Evolutionary conservation across 2,113 vertebrate genomes (phyloP), one percentile per base, ranked within the genome.

Genomic region (Burhinus oedicnemus): DNA sequence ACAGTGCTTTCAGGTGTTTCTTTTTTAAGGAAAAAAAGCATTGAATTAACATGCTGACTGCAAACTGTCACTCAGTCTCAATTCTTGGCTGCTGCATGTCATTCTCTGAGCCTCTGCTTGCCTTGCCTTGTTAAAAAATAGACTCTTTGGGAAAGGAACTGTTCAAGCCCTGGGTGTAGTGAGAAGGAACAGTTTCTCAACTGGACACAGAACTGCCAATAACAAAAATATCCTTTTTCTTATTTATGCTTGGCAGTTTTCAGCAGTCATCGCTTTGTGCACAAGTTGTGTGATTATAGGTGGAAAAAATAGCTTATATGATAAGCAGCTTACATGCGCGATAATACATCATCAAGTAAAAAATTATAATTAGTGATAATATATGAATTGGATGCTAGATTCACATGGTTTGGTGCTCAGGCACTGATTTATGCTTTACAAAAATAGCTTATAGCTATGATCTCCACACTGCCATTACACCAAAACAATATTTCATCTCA

Each of bases 321-420:
- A 66, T 66, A 66, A 66, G 40, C 49, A 89, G 45, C 54, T 89
- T 70, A 36, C 20, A 18, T 85, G 81, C 93, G 20, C 70, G 70
- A 93, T 79, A 42, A 61, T 70, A 44, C 40, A 72, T 36, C 15
- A 1, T 70, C 70, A 91, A 83, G 66, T 47, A 78, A 91, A 95
- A 96, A 83, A 54, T 27, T 87, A n/a, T 89, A 95, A 95, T 95
- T 95, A 87, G 45, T 69, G 57, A 77, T 80, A 87, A 89, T 90
- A 32, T 74, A 90, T 92, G 49, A 91, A 95, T 65, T 77, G 32
- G 87, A 85, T 87, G 27, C 22, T 84, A 47, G 44, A 76, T 18
- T 92, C 44, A 70, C 29, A 55, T 74, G 55, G 54, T 90, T 90
- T 36, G 10, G n/a, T 75, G 45, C 52, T 83, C 55, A 87, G 82